Conservation (phyloP, 2,888 invertebrate genomes). For the Pristionchus fissidentatus region DNA sequence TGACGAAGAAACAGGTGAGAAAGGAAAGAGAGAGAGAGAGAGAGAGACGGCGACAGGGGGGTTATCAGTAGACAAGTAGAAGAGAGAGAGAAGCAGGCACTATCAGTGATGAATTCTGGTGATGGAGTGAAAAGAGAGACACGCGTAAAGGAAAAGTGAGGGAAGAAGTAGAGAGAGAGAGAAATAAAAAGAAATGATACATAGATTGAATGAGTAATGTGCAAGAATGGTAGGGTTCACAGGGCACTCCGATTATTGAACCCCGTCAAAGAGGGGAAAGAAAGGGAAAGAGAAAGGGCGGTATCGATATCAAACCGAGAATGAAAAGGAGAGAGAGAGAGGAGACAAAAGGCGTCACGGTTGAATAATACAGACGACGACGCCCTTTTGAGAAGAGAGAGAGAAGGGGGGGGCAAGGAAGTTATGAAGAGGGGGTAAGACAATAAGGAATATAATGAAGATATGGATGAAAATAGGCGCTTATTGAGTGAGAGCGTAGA, state of each 20-base stretch:
- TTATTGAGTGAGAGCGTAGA: constrained; percentile 25
- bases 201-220: not conserved
- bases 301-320: constrained; percentile 1
- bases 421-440: not conserved
- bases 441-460: not conserved
- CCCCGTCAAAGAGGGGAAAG: not conserved
- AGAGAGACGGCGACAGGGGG: not conserved
- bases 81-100: not conserved
- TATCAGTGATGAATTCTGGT: not conserved
- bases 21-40: constrained; percentile 2
- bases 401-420: not conserved
- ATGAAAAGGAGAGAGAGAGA: not conserved
- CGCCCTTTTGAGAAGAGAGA: not conserved
- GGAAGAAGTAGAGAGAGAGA: constrained; percentile 2
- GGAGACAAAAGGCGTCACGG: too few species aligned
- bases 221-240: not conserved
- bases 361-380: not conserved
- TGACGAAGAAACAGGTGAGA: not conserved
- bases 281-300: constrained; percentile 27
- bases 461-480: not conserved
- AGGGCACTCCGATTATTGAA: not conserved
- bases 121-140: not conserved
- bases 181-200: not conserved
- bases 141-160: not conserved
- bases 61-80: not conserved